Evolutionary conservation across 1,140 invertebrate genomes (phyloP).

Genomic region (Cotesia chilonis): DNA sequence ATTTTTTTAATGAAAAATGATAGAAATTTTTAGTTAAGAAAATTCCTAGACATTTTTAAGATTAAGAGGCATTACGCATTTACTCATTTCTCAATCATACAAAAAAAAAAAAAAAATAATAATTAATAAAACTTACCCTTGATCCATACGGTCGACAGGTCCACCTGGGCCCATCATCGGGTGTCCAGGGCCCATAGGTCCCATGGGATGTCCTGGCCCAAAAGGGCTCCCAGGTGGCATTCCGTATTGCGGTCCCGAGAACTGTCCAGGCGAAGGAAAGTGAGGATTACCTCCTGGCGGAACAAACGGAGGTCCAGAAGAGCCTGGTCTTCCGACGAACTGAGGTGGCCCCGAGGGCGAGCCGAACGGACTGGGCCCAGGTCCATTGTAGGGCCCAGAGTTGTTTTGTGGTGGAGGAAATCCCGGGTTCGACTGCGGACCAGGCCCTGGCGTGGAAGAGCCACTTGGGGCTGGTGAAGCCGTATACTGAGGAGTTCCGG

Average conservation of each 20-base stretch:
- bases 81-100: neutral
- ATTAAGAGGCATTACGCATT: no score
- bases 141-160: constrained; percentile 76
- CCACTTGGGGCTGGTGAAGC: constrained; percentile 79
- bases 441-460: constrained; percentile 77
- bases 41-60: no score
- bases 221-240: constrained; percentile 77
- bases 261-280: constrained; percentile 73
- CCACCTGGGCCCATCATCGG: constrained; percentile 75
- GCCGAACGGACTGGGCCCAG: constrained; percentile 71
- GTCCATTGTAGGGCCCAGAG: constrained; percentile 72
- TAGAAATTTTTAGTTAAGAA: no score
- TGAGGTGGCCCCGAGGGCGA: constrained; percentile 73
- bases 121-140: constrained; percentile 69
- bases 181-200: constrained; percentile 70
- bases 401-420: constrained; percentile 74
- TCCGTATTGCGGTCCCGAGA: constrained; percentile 72
- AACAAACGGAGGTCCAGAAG: constrained; percentile 75
- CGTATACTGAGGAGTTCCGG: constrained; percentile 78
- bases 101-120: neutral
- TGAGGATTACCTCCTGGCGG: constrained; percentile 72
- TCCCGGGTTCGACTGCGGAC: constrained; percentile 69
- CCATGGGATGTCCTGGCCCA: constrained; percentile 72
- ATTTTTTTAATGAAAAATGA: no score
- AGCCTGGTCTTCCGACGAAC: constrained; percentile 72